Percentiles rank a stretch among this genome's conserved stretches.
These are phyloP conservation scores for Neodiprion lecontei DNA, from an alignment of 1,140 invertebrate genomes.

Conservation along the genomic window DNA sequence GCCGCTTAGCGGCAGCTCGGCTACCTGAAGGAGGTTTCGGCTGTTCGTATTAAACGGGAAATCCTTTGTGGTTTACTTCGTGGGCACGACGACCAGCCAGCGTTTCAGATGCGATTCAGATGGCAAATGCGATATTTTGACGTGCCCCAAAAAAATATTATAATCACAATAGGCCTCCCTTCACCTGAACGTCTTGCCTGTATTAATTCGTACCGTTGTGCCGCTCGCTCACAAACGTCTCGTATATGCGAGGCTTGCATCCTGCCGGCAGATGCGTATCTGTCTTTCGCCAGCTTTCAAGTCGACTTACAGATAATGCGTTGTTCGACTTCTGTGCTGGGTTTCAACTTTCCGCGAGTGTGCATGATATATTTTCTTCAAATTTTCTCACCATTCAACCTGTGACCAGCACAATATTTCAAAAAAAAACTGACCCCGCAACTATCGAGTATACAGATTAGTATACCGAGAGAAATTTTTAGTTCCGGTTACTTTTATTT, in stretches of 20 bases:
- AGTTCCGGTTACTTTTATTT: too few species aligned
- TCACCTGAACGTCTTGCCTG: neutral
- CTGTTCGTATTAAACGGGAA: slow-evolving; percentile 45
- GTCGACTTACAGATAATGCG: neutral
- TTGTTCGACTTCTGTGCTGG: too few species aligned
- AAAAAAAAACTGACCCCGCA: too few species aligned
- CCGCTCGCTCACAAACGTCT: neutral
- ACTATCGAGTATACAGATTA: too few species aligned
- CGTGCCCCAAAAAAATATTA: slow-evolving; percentile 60
- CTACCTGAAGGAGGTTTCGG: slow-evolving; percentile 42
- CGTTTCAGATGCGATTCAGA: slow-evolving; percentile 51
- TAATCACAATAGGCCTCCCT: slow-evolving; percentile 46
- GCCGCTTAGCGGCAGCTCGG: slow-evolving; percentile 31
- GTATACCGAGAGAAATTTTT: too few species aligned
- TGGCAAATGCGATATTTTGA: slow-evolving; percentile 53
- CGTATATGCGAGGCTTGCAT: too few species aligned
- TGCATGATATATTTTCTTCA: too few species aligned
- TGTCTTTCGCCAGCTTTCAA: neutral
- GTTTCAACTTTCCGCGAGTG: too few species aligned
- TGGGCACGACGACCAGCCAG: slow-evolving; percentile 42
- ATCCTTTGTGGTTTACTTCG: slow-evolving; percentile 50
- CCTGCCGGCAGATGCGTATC: neutral
- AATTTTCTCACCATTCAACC: too few species aligned
- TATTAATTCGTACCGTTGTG: neutral
- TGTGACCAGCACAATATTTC: too few species aligned